Evolutionary conservation across 2,113 vertebrate genomes (phyloP).

Genomic region (Rhodinocichla rosea): DNA sequence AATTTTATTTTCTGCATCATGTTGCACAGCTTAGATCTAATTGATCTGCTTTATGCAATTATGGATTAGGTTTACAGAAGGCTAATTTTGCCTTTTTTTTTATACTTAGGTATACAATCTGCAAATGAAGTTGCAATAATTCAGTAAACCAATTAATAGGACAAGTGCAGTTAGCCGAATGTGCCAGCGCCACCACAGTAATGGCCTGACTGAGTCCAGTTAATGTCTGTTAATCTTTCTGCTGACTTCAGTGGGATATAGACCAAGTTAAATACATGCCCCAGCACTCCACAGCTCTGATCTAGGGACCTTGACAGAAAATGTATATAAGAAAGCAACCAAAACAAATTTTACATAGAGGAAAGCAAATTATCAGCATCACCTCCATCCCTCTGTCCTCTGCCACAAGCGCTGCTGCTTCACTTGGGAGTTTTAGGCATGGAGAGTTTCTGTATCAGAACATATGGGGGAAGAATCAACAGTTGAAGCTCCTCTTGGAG

Average conservation of each 20-base stretch:
- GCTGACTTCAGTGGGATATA: neutral
- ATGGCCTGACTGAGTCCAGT: neutral
- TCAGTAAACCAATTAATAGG: neutral
- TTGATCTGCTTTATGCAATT: neutral
- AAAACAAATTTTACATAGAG: neutral
- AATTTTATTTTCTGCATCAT: neutral
- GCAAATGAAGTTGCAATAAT: neutral
- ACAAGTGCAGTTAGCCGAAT: neutral
- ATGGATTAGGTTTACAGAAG: neutral
- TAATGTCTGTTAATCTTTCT: neutral
- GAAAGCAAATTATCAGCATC: neutral
- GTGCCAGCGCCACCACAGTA: neutral
- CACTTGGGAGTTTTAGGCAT: neutral
- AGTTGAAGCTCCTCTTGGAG: neutral
- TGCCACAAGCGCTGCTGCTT: neutral
- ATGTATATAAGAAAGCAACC: fast-evolving
- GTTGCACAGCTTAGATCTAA: neutral
- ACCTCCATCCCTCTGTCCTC: neutral
- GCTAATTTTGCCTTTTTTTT: neutral
- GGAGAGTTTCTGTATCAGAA: neutral
- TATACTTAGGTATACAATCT: neutral
- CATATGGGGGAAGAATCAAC: neutral
- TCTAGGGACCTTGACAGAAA: neutral
- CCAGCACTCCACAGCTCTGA: neutral
- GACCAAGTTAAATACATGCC: neutral